phyloP scores from a whole-genome alignment of 2,113 vertebrate genomes.

The Boulengeromyrus knoepffleri region DNA sequence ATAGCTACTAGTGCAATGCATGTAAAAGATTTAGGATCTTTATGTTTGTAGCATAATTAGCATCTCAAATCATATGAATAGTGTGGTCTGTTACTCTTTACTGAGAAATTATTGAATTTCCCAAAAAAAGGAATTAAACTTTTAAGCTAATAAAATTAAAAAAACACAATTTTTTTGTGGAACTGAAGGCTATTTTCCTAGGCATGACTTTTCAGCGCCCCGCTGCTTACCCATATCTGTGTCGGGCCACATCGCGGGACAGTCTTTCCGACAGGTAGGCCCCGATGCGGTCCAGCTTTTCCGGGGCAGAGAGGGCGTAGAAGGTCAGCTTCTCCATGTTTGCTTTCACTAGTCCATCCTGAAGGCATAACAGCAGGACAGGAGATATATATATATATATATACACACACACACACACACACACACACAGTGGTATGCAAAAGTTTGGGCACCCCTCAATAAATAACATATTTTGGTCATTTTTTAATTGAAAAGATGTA shows the following conservation, averaged over 20 bases:
- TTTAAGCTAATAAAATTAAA: not conserved
- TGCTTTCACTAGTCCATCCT: slow-evolving; percentile 94
- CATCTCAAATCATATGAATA: not conserved
- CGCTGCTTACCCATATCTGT: slow-evolving; percentile 76
- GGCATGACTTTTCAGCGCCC: not conserved
- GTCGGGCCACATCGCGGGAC: slow-evolving; percentile 84
- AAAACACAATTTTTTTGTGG: not conserved
- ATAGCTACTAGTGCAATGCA: not conserved
- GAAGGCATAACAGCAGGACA: slow-evolving; percentile 7
- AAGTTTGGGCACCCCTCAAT: too few relatives aligned
- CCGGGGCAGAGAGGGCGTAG: slow-evolving; percentile 88
- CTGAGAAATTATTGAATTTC: not conserved
- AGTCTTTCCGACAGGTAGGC: slow-evolving; percentile 88
- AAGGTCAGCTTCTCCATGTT: slow-evolving; percentile 99
- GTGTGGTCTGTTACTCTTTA: not conserved
- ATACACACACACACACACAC: not conserved
- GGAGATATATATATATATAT: not conserved
- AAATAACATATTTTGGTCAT: too few relatives aligned
- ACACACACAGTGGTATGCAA: too few relatives aligned
- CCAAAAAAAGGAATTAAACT: not conserved
- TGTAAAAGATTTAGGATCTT: not conserved
- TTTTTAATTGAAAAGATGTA: too few relatives aligned
- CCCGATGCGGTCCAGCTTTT: slow-evolving; percentile 91
- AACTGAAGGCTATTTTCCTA: not conserved
- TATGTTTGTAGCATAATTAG: not conserved